phyloP scores from a whole-genome alignment of 2,797 vertebrate species.

The Sardinella longiceps region DNA sequence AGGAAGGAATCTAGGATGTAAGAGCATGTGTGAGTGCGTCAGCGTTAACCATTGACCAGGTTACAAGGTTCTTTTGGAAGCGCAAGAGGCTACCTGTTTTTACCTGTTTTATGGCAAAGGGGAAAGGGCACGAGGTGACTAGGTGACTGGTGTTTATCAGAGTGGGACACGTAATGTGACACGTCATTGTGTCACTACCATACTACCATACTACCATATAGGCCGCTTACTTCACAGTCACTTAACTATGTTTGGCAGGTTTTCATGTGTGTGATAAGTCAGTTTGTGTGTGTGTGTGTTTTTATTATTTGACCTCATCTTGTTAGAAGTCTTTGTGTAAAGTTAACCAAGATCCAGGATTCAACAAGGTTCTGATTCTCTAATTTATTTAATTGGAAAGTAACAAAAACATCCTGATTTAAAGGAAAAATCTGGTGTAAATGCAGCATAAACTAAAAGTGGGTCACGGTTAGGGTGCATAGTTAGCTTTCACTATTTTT shows the following conservation, averaged over 20 bases:
- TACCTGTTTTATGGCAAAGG: neutral
- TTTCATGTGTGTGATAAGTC: neutral
- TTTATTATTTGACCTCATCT: neutral
- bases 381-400: neutral
- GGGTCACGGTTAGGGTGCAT: no score
- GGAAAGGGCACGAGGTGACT: neutral
- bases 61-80: neutral
- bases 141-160: neutral
- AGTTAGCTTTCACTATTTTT: no score
- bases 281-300: neutral
- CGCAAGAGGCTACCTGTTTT: neutral
- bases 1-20: neutral
- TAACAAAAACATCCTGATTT: neutral
- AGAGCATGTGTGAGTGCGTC: neutral
- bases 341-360: no score
- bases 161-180: neutral
- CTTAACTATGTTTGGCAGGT: neutral
- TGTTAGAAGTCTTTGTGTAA: neutral
- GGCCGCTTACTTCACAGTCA: neutral
- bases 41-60: conserved; percentile 19
- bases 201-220: neutral
- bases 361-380: neutral
- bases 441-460: no score
- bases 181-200: neutral
- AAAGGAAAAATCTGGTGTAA: no score